Base-by-base conservation (phyloP, 2,888 invertebrate genomes). In the Rotaria socialis region DNA sequence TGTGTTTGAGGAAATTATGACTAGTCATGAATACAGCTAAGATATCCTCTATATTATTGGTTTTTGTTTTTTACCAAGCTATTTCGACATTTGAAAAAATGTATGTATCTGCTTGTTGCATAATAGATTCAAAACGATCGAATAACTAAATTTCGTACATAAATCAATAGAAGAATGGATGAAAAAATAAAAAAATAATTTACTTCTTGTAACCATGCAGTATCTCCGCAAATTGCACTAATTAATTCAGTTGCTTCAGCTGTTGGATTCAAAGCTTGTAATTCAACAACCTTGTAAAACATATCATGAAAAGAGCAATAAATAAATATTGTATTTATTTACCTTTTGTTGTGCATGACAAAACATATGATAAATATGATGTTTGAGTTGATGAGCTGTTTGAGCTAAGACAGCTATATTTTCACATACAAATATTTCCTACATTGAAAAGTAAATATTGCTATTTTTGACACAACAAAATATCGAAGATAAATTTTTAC, bases 41-140 rank as follows among this genome's bases (percentile, higher is more conserved):
- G 67, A 67, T 14, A 35, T 67, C 67, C 27, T 35, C 67, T 14
- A 67, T 14, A 27, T 67, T 67, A 27, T 67, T 35, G 6, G 35
- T 67, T 67, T 7, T 27, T 67, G 24, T 80, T 27, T 35, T 67
- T 67, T 16, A 80, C 80, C 80, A 80, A 80, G 47, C 80, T 47
- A 80, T 80, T 47, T 80, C 80, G 47, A 80, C 80, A 47, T 80
- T 80, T 24, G 80, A 80, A 47, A 80, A 80, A 11, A 80, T 80
- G 24, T 80, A 80, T 24, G 24, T 11, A 80, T 80, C 80, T 5
- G 80, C 80, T 80, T 80, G 80, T 80, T 80, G 80, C 80, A 80
- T 80, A 24, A 80, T 80, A 0, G 47, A 80, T 47, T 80, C 80
- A 47, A 80, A 80, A 2, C 80, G 80, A 47, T 80, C 80, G 24